These are phyloP conservation scores for Heliconius nattereri DNA, from an alignment of 1,140 invertebrate genomes.

Conservation along the genomic window DNA sequence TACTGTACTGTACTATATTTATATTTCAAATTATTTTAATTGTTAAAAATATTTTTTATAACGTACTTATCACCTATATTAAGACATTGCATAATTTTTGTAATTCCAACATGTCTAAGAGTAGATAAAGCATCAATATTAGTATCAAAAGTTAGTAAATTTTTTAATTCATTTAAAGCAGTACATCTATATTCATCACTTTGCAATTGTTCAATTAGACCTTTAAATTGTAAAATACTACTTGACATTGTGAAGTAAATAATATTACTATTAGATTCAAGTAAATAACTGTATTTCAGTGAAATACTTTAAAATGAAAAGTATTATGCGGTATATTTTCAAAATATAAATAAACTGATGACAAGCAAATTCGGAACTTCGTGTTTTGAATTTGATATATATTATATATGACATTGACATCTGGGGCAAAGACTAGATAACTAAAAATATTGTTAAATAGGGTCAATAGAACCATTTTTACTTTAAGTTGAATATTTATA, in stretches of 20 bases:
- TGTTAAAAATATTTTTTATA: background rate
- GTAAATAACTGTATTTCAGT: constrained; percentile 1
- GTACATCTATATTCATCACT: constrained; percentile 51
- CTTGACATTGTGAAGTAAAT: constrained; percentile 45
- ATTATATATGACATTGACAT: background rate
- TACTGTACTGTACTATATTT: too few relatives aligned
- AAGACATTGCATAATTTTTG: constrained; percentile 64
- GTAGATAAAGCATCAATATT: constrained; percentile 43
- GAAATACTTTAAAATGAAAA: background rate
- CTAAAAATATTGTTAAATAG: too few relatives aligned
- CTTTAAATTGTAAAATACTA: constrained; percentile 52
- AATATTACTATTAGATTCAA: background rate
- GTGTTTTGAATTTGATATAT: background rate
- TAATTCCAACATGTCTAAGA: constrained; percentile 59
- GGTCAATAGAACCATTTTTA: too few relatives aligned
- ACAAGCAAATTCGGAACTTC: background rate
- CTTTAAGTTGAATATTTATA: too few relatives aligned
- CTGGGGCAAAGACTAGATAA: too few relatives aligned
- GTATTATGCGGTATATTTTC: background rate
- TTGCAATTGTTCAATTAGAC: constrained; percentile 54
- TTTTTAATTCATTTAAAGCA: constrained; percentile 66
- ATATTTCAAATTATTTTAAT: too few relatives aligned
- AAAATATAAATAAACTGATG: background rate
- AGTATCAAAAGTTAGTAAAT: constrained; percentile 43
- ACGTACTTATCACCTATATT: constrained; percentile 59